Base-by-base conservation (phyloP, 2,797 vertebrate genomes). In the Falco concolor region DNA sequence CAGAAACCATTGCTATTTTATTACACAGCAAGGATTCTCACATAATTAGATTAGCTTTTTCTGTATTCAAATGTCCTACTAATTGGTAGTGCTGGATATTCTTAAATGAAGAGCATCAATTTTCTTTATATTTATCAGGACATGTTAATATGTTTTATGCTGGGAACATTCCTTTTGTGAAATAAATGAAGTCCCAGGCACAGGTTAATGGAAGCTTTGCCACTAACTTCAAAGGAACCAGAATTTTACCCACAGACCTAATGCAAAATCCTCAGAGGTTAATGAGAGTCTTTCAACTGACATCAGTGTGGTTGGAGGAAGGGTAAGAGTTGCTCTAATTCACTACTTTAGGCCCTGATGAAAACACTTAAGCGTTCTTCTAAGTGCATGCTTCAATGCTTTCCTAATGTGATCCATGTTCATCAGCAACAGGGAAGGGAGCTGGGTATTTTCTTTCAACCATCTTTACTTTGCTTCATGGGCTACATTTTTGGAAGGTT, bases 191-290 rank as follows among this genome's bases (percentile, higher is more conserved):
- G 86, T 83, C 53, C 30, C 75, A 90, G 93, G 36, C 85, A 91
- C 68, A 95, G 94, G 94, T 96, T 96, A 96, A 96, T 96, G 91
- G 94, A 94, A 95, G 74, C 84, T 87, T 94, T 2, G 0, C 54
- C 81, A 84, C 85, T 21, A 60, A 88, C 94, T 95, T 96, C 95
- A 96, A 95, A 95, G 89, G 59, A 93, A 91, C 5, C 52, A 67
- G 87, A 73, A 79, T 88, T 76, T 87, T 82, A 86, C 56, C 77
- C 85, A 68, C n/a, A 63, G 40, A 94, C 86, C 76, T 94, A 95
- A 94, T 82, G 74, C 77, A 95, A 88, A 93, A 87, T 84, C 85
- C 74, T 90, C 74, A 54, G 94, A 95, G 91, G 83, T 95, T 96
- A 97, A 96, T 93, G 94, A 69, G 87, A 91, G 44, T 53, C 89